Evolutionary conservation across 2,888 invertebrate species (phyloP), one percentile per base, ranked within the genome.

Genomic region (Melieria picta): DNA sequence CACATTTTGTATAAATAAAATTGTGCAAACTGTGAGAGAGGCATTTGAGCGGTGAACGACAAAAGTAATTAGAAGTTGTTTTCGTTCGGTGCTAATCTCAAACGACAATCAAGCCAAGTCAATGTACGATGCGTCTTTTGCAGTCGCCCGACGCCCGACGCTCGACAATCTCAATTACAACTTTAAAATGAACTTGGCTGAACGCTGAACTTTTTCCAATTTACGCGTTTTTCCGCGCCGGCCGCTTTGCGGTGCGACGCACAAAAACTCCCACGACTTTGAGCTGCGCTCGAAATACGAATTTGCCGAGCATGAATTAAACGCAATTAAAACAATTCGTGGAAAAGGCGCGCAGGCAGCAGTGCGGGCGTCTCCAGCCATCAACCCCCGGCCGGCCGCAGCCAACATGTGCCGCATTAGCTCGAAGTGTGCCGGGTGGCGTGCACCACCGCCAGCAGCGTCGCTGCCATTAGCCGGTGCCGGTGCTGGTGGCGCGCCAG

Each of bases 401-500:
- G 50, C 50, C 9, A 11, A 10, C 50, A 11, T 30, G 52, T 13
- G 68, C 61, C 56, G 47, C 48, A 46, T 66, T 47, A 52, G 64
- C 48, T 11, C 48, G 57, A 58, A 63, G 58, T 70, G 69, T 58
- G 69, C 45, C 57, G n/a, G 48, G 50, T 64, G 42, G 62, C 56
- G 63, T 57, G 69, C 69, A 69, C 42, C 60, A 61, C 13, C 60
- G 58, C 50, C 42, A 52, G 66, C 62, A 48, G 56, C 61, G 50
- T 45, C 57, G 47, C 50, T n/a, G 46, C 46, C 56, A 45, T 30
- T 11, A 30, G n/a, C 13, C 16, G 7, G 7, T 5, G 10, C 60
- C n/a, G 16, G n/a, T 61, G 11, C 50, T 42, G 60, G 50, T 62
- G 62, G 58, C 4, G 62, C 30, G 67, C 70, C 73, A 73, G 73